Percentiles rank a stretch among this genome's conserved stretches.
Evolutionary conservation across 2,888 invertebrate species (phyloP).

Genomic region (Volucella bombylans): DNA sequence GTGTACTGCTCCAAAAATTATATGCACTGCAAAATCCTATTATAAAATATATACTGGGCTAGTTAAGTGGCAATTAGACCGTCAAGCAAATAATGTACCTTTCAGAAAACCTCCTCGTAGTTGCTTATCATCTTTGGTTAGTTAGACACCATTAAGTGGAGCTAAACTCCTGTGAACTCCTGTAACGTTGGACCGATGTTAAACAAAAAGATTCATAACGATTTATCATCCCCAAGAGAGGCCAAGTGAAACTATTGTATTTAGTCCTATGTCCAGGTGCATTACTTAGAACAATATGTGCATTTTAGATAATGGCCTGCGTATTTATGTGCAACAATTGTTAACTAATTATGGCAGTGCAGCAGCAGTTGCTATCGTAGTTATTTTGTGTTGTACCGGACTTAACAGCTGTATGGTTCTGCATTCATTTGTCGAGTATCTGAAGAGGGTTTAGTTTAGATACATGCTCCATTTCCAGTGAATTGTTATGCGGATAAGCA

Average conservation of each 20-base stretch:
- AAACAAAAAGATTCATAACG: conserved; percentile 22
- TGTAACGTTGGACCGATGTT: conserved; percentile 11
- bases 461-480: too few relatives aligned
- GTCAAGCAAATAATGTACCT: conserved; percentile 52
- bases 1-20: conserved; percentile 10
- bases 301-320: conserved; percentile 44
- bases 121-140: conserved; percentile 65
- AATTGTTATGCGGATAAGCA: not conserved
- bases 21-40: conserved; percentile 29
- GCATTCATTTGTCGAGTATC: not conserved
- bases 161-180: conserved; percentile 35
- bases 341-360: conserved; percentile 47
- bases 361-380: not conserved
- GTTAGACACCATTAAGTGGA: conserved; percentile 62
- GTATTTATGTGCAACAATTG: conserved; percentile 53
- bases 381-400: conserved; percentile 1
- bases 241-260: not conserved
- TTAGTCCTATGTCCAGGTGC: not conserved
- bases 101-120: conserved; percentile 24
- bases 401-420: not conserved
- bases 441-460: not conserved
- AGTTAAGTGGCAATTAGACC: conserved; percentile 64
- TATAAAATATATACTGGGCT: conserved; percentile 29
- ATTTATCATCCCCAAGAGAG: conserved; percentile 30
- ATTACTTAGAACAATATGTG: conserved; percentile 30